Evolutionary conservation across 2,113 vertebrate species (phyloP).

Genomic region (Mus pahari): DNA sequence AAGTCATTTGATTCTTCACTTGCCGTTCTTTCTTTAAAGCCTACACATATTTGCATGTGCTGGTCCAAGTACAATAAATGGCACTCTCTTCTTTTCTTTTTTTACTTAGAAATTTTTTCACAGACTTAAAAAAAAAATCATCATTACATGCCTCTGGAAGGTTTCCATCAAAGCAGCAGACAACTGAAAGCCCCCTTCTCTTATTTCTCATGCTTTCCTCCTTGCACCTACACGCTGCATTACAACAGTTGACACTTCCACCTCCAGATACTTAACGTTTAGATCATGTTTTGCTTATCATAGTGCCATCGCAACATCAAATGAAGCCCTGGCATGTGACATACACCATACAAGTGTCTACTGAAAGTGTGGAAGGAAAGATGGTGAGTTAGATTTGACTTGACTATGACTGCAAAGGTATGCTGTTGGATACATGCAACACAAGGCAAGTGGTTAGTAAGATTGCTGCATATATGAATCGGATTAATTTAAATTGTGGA

Average conservation of each 20-base stretch:
- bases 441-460: not conserved
- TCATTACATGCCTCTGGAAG: not conserved
- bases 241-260: not conserved
- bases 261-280: not conserved
- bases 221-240: not conserved
- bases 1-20: not conserved
- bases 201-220: not conserved
- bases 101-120: not conserved
- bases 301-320: not conserved
- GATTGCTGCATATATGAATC: not conserved
- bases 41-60: not conserved
- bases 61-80: not conserved
- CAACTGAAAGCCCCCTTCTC: not conserved
- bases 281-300: not conserved
- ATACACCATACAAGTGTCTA: not conserved
- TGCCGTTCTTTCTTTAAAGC: not conserved
- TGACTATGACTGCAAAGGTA: not conserved
- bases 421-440: not conserved
- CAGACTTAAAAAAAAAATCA: not conserved
- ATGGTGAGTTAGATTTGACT: not conserved
- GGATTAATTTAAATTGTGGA: not conserved
- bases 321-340: not conserved
- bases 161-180: not conserved
- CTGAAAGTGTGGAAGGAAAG: not conserved
- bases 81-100: not conserved